These are phyloP conservation scores for Caenorhabditis inopinata DNA, from an alignment of 1,140 invertebrate species.

Conservation along the genomic window DNA sequence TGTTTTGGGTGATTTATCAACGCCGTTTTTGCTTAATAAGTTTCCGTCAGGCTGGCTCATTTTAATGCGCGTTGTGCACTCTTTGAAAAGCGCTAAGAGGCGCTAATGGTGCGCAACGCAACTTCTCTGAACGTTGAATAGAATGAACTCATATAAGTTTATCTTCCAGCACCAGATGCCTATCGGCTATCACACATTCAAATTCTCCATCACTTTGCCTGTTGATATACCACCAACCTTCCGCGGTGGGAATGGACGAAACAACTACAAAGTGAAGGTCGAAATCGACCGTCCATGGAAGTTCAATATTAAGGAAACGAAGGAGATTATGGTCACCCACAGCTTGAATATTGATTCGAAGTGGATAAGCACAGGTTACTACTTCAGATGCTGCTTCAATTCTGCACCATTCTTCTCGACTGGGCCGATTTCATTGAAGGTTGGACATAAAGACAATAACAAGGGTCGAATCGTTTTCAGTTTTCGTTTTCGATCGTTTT, in stretches of 20 bases:
- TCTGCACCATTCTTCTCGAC: background rate
- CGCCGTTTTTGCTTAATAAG: background rate
- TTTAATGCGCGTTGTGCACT: too few species aligned
- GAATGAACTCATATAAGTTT: too few species aligned
- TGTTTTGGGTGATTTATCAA: background rate
- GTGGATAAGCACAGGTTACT: background rate
- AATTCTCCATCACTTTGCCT: background rate
- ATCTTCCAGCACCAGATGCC: background rate
- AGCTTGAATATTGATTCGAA: background rate
- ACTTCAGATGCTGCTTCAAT: background rate
- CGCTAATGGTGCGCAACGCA: too few species aligned
- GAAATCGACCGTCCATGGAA: background rate
- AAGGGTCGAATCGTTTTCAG: too few species aligned
- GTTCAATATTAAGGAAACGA: background rate
- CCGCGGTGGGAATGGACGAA: too few species aligned
- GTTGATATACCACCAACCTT: background rate
- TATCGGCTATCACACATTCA: background rate
- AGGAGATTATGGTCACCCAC: background rate
- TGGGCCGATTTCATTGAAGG: background rate
- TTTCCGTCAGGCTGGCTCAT: too few species aligned
- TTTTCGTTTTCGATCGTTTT: too few species aligned
- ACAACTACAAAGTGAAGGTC: background rate
- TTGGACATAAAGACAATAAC: too few species aligned
- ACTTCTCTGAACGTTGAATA: too few species aligned
- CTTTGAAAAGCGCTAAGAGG: too few species aligned